Percentiles rank a stretch among this genome's conserved stretches.
Conservation (phyloP, 2,113 vertebrate species). For the Scolopax mira region DNA sequence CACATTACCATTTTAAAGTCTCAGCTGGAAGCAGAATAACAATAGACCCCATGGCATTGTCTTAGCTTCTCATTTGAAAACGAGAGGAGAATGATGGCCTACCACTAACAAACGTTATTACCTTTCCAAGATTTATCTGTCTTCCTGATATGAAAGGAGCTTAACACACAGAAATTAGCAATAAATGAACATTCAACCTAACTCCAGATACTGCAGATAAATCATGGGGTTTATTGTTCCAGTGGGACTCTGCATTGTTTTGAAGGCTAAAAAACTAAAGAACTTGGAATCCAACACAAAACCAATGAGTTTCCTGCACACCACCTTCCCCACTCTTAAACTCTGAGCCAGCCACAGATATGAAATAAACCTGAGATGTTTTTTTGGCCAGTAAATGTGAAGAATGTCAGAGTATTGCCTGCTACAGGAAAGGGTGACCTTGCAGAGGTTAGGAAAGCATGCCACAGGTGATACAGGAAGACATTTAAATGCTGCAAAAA, state of each 20-base stretch:
- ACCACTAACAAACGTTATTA: slow-evolving; percentile 1
- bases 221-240: neutral
- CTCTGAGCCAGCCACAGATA: neutral
- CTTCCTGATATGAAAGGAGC: neutral
- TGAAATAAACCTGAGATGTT: neutral
- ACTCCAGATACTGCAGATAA: slow-evolving; percentile 12
- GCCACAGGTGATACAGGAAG: neutral
- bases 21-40: slow-evolving; percentile 51
- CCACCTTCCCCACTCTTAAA: neutral
- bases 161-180: neutral
- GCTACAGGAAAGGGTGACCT: neutral
- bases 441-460: neutral
- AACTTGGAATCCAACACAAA: slow-evolving; percentile 21
- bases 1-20: slow-evolving; percentile 53
- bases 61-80: slow-evolving; percentile 7
- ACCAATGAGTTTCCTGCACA: neutral
- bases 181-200: slow-evolving; percentile 26
- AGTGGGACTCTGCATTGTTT: neutral
- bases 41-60: slow-evolving; percentile 14
- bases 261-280: neutral
- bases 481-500: neutral
- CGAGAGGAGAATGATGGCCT: neutral
- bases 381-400: neutral
- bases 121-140: slow-evolving; percentile 37
- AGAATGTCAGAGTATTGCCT: neutral